These are phyloP conservation scores for Tinea pellionella DNA, from an alignment of 2,888 invertebrate genomes.

Conservation along the genomic window DNA sequence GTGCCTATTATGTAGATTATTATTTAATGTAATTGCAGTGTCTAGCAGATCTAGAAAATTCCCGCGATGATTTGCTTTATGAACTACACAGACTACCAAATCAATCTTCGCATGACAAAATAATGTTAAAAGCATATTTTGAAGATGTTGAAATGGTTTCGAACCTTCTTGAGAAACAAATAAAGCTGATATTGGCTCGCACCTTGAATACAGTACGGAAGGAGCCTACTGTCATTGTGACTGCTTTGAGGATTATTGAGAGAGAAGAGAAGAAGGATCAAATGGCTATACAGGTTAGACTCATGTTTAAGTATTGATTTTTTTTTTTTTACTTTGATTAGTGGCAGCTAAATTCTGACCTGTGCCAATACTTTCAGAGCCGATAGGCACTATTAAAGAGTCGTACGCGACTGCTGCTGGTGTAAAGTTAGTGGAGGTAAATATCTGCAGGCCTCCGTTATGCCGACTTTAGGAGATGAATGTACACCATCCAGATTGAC, in stretches of 20 bases:
- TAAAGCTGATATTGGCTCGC: slow-evolving; percentile 88
- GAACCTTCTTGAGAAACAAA: slow-evolving; percentile 88
- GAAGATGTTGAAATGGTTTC: slow-evolving; percentile 94
- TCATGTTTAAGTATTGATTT: not conserved
- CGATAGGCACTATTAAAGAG: too few relatives aligned
- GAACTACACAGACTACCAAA: slow-evolving; percentile 94
- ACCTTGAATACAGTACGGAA: slow-evolving; percentile 94
- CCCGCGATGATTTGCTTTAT: slow-evolving; percentile 93
- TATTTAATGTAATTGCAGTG: slow-evolving; percentile 69
- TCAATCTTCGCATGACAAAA: slow-evolving; percentile 89
- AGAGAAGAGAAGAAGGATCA: slow-evolving; percentile 95
- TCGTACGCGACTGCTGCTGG: too few relatives aligned
- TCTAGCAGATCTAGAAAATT: slow-evolving; percentile 94
- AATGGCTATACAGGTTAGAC: slow-evolving; percentile 76
- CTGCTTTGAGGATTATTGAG: slow-evolving; percentile 95
- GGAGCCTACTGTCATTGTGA: slow-evolving; percentile 95
- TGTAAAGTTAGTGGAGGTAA: too few relatives aligned
- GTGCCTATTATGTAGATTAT: too few relatives aligned
- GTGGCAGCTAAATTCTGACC: too few relatives aligned
- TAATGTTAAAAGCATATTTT: slow-evolving; percentile 95
- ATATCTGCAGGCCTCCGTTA: too few relatives aligned
- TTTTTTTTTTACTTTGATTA: too few relatives aligned
- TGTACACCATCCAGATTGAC: too few relatives aligned
- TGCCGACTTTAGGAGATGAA: too few relatives aligned
- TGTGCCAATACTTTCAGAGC: too few relatives aligned